These are phyloP conservation scores for Orientallactaga bullata DNA, from an alignment of 2,113 vertebrate species.

Conservation along the genomic window DNA sequence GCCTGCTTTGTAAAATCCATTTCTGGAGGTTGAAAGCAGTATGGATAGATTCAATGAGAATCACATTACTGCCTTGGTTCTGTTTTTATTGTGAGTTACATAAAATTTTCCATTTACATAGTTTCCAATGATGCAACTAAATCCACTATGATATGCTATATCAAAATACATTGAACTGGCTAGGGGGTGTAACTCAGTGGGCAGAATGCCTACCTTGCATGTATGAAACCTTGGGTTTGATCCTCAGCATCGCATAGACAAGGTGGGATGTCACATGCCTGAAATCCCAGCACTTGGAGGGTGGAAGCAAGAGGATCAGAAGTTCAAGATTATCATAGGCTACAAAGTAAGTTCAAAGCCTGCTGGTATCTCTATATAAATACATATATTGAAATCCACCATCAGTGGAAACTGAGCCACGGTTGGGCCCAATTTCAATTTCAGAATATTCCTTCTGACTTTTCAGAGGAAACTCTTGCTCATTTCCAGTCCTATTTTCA, in stretches of 20 bases:
- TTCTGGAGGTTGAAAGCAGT: slow-evolving; percentile 5
- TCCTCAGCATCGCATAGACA: no score
- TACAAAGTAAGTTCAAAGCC: no score
- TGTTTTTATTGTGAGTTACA: slow-evolving; percentile 48
- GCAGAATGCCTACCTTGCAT: no score
- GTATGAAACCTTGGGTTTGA: no score
- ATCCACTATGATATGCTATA: not conserved
- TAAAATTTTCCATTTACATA: slow-evolving; percentile 59
- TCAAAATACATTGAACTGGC: not conserved
- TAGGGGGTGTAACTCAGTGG: no score
- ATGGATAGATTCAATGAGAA: slow-evolving; percentile 22
- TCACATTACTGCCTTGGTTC: not conserved
- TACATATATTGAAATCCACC: not conserved
- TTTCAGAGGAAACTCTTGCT: not conserved
- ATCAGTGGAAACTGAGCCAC: not conserved
- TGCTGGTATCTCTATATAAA: no score
- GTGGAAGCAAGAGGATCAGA: no score
- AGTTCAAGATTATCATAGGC: no score
- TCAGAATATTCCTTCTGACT: not conserved
- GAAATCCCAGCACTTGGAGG: no score
- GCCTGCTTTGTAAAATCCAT: slow-evolving; percentile 9
- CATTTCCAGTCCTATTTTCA: no score
- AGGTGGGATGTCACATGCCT: no score
- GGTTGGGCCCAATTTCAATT: not conserved
- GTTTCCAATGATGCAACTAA: slow-evolving; percentile 44